Percentiles rank a stretch among this genome's conserved stretches.
These are phyloP conservation scores for Glomeris maerens DNA, from an alignment of 1,140 invertebrate species.

Conservation along the genomic window DNA sequence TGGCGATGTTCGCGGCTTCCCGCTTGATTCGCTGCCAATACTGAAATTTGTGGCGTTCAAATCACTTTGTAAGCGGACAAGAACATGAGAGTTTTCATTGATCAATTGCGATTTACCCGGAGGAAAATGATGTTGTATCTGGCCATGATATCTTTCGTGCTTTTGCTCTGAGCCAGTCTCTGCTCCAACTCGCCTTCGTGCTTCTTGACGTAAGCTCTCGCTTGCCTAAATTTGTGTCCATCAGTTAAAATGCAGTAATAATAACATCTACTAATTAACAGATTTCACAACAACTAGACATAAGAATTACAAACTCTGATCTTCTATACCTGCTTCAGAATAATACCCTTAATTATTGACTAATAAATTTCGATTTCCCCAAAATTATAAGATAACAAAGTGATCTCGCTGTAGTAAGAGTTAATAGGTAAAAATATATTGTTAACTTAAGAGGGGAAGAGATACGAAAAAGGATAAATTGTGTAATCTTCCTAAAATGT, in stretches of 20 bases:
- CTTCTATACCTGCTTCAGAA: background rate
- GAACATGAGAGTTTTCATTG: constrained; percentile 17
- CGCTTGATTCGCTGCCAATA: constrained; percentile 65
- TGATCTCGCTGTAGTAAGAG: too few species aligned
- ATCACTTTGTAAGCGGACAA: too few species aligned
- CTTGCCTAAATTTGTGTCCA: constrained; percentile 40
- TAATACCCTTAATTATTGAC: too few species aligned
- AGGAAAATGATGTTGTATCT: constrained; percentile 58
- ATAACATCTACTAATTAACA: background rate
- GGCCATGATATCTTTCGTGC: constrained; percentile 66
- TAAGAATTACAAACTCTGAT: constrained; percentile 3
- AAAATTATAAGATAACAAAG: too few species aligned
- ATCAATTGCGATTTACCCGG: constrained; percentile 39
- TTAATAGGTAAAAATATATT: too few species aligned
- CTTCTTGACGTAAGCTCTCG: constrained; percentile 68
- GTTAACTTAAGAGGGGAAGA: too few species aligned
- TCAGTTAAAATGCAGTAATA: background rate
- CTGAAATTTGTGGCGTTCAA: constrained; percentile 45
- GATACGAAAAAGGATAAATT: too few species aligned
- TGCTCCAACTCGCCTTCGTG: constrained; percentile 82
- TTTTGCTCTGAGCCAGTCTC: constrained; percentile 69
- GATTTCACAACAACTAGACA: background rate
- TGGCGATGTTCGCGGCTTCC: constrained; percentile 66
- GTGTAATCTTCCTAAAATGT: too few species aligned
- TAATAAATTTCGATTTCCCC: too few species aligned